phyloP scores from a whole-genome alignment of 2,797 vertebrate species.

The Trematocara caparti region DNA sequence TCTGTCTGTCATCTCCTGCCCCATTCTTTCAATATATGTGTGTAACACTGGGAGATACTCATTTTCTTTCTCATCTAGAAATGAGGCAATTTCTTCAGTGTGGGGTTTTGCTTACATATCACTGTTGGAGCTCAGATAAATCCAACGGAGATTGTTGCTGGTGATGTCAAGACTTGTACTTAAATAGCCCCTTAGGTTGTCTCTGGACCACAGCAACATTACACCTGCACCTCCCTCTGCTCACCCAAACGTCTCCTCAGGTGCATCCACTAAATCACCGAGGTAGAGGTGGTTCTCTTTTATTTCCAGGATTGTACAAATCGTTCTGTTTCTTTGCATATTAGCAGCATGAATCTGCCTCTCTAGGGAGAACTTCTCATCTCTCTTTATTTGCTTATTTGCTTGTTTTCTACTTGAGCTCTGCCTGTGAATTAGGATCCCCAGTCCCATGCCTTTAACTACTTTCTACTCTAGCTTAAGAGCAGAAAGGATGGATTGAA shows the following conservation, averaged over 20 bases:
- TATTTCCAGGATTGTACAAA: slow-evolving; percentile 55
- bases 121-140: slow-evolving; percentile 33
- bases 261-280: slow-evolving; percentile 40
- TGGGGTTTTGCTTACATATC: slow-evolving; percentile 24
- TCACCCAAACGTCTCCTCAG: slow-evolving; percentile 18
- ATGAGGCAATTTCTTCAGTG: not conserved
- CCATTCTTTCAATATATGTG: not conserved
- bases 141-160: slow-evolving; percentile 27
- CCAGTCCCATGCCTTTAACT: slow-evolving; percentile 17
- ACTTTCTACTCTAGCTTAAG: slow-evolving; percentile 9
- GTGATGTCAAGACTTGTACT: slow-evolving; percentile 30
- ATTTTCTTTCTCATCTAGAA: not conserved
- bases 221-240: slow-evolving; percentile 5
- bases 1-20: not conserved
- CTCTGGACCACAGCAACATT: slow-evolving; percentile 12
- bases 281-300: slow-evolving; percentile 22
- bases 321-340: slow-evolving; percentile 45
- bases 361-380: slow-evolving; percentile 51
- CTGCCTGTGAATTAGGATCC: slow-evolving; percentile 53
- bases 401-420: slow-evolving; percentile 39
- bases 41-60: not conserved
- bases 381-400: slow-evolving; percentile 64
- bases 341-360: slow-evolving; percentile 28
- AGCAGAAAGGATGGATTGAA: slow-evolving; percentile 31
- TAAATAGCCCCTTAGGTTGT: slow-evolving; percentile 35